A percentile compares a stretch with the other conserved stretches of the same genome.
These are phyloP conservation scores for Chloroclysta siterata DNA, from an alignment of 2,888 invertebrate species.

Conservation along the genomic window DNA sequence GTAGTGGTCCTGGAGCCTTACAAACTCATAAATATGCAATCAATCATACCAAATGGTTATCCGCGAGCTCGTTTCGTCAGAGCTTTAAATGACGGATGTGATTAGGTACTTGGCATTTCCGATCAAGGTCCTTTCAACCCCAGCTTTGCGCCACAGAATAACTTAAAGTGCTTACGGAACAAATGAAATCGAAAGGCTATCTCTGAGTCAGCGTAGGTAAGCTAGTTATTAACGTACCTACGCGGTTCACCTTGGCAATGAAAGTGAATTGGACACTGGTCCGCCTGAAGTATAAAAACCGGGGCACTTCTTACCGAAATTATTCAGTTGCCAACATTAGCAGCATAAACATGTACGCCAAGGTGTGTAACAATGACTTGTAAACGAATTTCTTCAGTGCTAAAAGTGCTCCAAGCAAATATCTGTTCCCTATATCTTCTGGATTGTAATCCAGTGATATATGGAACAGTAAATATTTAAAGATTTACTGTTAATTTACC, in stretches of 20 bases:
- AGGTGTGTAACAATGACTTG: constrained; percentile 64
- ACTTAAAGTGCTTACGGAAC: constrained; percentile 54
- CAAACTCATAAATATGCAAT: constrained; percentile 10
- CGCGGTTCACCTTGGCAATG: constrained; percentile 80
- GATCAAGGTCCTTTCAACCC: constrained; percentile 62
- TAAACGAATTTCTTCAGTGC: constrained; percentile 12
- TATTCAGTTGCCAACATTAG: constrained; percentile 82
- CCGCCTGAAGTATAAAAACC: constrained; percentile 77
- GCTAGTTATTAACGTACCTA: constrained; percentile 47
- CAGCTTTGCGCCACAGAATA: constrained; percentile 53
- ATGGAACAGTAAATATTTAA: too few relatives aligned
- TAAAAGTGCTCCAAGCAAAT: not conserved
- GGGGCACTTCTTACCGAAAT: constrained; percentile 71
- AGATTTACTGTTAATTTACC: not conserved
- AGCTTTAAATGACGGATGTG: constrained; percentile 28
- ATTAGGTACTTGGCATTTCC: constrained; percentile 28
- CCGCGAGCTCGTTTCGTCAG: constrained; percentile 27
- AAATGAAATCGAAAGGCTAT: constrained; percentile 80
- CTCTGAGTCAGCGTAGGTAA: constrained; percentile 73
- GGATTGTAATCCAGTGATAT: not conserved
- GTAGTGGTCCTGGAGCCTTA: constrained; percentile 1
- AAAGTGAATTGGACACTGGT: constrained; percentile 75
- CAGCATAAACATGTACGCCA: constrained; percentile 82
- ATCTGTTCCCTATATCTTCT: not conserved
- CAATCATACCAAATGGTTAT: constrained; percentile 13